A percentile compares a stretch with the other conserved stretches of the same genome.
Evolutionary conservation across 2,888 invertebrate genomes (phyloP).

Genomic region (Aleiodes leptofemur): DNA sequence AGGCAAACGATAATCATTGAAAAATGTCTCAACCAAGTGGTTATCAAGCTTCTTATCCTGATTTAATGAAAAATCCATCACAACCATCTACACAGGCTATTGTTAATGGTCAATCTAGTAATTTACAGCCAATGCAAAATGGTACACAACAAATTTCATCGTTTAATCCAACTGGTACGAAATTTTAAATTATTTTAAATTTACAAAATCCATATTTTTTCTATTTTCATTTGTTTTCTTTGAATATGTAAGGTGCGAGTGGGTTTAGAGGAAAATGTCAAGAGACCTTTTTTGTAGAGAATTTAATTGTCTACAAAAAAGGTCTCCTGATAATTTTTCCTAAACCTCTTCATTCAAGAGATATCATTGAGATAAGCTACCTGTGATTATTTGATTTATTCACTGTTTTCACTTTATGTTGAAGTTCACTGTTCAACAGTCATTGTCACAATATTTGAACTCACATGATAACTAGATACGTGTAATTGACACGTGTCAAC

Average conservation of each 20-base stretch:
- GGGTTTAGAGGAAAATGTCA: too few relatives aligned
- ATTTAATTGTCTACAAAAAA: too few relatives aligned
- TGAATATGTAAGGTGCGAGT: too few relatives aligned
- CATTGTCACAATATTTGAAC: background rate
- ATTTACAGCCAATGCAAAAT: constrained; percentile 63
- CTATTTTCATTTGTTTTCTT: too few relatives aligned
- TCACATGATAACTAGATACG: background rate
- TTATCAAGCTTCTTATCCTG: constrained; percentile 63
- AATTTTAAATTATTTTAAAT: constrained; percentile 3
- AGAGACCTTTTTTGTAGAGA: too few relatives aligned
- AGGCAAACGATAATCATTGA: constrained; percentile 54
- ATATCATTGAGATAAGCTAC: too few relatives aligned
- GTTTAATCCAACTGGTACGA: constrained; percentile 65
- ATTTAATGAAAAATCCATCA: constrained; percentile 47
- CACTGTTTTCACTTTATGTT: too few relatives aligned
- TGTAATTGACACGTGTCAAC: background rate
- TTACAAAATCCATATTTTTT: background rate
- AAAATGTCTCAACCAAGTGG: constrained; percentile 68
- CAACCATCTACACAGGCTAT: constrained; percentile 45
- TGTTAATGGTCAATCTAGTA: constrained; percentile 65
- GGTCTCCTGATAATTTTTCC: too few relatives aligned
- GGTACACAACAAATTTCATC: constrained; percentile 62
- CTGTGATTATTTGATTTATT: too few relatives aligned
- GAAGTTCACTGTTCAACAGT: too few relatives aligned
- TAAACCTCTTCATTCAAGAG: too few relatives aligned